Evolutionary conservation across 2,888 invertebrate genomes (phyloP), one percentile per base, ranked within the genome.

Genomic region (Thysanoteuthis rhombus): DNA sequence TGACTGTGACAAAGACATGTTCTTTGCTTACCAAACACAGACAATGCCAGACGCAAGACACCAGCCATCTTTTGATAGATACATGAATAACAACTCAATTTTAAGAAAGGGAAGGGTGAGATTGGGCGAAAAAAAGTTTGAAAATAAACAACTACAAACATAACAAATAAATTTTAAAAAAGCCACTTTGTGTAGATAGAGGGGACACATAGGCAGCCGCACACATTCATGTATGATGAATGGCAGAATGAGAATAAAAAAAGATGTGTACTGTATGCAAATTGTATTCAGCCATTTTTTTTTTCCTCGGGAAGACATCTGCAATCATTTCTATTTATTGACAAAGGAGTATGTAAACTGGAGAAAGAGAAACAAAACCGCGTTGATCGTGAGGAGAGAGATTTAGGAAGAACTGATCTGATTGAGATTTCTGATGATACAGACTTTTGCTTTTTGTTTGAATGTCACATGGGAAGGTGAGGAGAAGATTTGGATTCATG

Each of bases 271-370:
- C 16, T 36, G 16, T 75, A 75, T n/a, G 75, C n/a, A 75, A 75
- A 75, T 16, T n/a, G 3, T 75, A n/a, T 75, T 75, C n/a, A 75
- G n/a, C n/a, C n/a, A 75, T 75, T 36, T 75, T 75, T 75, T n/a
- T 75, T 75, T 75, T n/a, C n/a, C n/a, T n/a, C 16, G 36, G n/a
- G 19, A 75, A 75, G 75, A n/a, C 75, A 75, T 75, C 75, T 75
- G 75, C 75, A 75, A 75, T 75, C n/a, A 75, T n/a, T 75, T 75
- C n/a, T 75, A n/a, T 75, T 75, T 75, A 75, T 75, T 75, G 75
- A 75, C 75, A 75, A 75, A 75, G 36, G n/a, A n/a, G 16, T 75
- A 36, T 75, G n/a, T 75, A 75, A n/a, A 75, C 19, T 75, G 16
- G 36, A 75, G 36, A 10, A 75, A 10, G 75, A 75, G 16, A 12